These are phyloP conservation scores for Phrynosoma blainvillii DNA, from an alignment of 2,113 vertebrate species.

Conservation along the genomic window DNA sequence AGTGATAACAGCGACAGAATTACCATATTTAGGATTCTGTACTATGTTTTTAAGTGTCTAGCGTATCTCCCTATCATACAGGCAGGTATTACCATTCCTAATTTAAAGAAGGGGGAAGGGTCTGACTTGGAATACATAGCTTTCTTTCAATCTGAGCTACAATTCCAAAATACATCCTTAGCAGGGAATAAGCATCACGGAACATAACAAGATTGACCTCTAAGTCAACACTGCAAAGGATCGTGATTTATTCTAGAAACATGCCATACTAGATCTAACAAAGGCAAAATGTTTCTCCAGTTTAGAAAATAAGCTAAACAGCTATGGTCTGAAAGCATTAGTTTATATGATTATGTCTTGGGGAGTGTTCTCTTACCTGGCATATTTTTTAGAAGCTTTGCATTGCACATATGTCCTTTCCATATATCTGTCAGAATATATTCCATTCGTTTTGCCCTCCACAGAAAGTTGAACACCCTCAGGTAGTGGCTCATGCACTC, in stretches of 20 bases:
- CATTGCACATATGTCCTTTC: slow-evolving; percentile 99
- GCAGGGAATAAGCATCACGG: background rate
- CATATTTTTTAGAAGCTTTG: slow-evolving; percentile 92
- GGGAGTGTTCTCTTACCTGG: slow-evolving; percentile 80
- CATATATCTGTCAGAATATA: slow-evolving; percentile 98
- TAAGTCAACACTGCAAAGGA: background rate
- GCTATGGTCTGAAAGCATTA: background rate
- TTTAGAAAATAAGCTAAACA: background rate
- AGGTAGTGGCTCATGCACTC: slow-evolving; percentile 98
- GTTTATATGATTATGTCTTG: background rate
- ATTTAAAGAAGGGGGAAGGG: too few species aligned
- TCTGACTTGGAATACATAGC: background rate
- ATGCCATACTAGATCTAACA: background rate
- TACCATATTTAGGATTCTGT: too few species aligned
- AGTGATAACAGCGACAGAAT: too few species aligned
- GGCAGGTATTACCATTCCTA: too few species aligned
- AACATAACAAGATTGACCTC: too few species aligned
- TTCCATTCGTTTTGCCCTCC: slow-evolving; percentile 97
- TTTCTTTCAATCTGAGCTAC: too few species aligned
- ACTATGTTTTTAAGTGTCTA: too few species aligned
- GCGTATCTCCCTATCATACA: too few species aligned
- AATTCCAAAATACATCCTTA: background rate
- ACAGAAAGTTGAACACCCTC: slow-evolving; percentile 96
- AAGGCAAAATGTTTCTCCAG: background rate
- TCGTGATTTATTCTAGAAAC: background rate